Base-by-base conservation (phyloP, 1,140 invertebrate species). In the Bathynomus jamesi region DNA sequence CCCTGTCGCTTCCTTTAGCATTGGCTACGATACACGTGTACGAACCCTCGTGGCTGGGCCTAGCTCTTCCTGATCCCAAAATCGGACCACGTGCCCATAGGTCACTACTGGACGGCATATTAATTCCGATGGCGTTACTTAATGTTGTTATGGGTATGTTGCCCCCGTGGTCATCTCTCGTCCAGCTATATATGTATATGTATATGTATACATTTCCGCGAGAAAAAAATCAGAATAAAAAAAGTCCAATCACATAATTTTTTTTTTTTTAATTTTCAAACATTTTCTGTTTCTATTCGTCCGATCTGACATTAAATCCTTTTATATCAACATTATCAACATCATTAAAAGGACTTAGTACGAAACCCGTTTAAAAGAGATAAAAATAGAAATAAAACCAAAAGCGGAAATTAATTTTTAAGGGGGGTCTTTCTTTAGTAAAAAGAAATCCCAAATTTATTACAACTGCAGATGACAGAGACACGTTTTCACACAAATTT, bases 1-100 rank as follows among this genome's bases (percentile, higher is more conserved):
- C 67, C 24, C 61, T 69, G 67, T 69, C 67, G n/a, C 53, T 69
- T 25, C 67, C 67, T 28, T 28, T 61, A 30, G 67, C 46, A n/a
- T 69, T 69, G 67, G 67, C 67, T 21, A 61, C 30, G 25, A 28
- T n/a, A n/a, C 46, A 61, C 53, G 53, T 40, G 67, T 69, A 61
- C 0, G n/a, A 17, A 21, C 67, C 67, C 5, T 32, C 67, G 13
- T 60, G 67, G 21, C 61, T 28, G 7, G 31, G 29, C 24, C 67
- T 32, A 13, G 30, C 53, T 17, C 67, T 60, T 2, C 67, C 53
- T 25, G 53, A 28, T 60, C 67, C 31, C 3, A 69, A 11, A 13
- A 69, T 69, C 2, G 67, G 67, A n/a, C 46, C 67, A 1, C 46
- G 13, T 10, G 30, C 67, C 46, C 67, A 61, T 11, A 69, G 28